Base-by-base conservation (phyloP, 2,888 invertebrate species). In the Drosophila monieri region DNA sequence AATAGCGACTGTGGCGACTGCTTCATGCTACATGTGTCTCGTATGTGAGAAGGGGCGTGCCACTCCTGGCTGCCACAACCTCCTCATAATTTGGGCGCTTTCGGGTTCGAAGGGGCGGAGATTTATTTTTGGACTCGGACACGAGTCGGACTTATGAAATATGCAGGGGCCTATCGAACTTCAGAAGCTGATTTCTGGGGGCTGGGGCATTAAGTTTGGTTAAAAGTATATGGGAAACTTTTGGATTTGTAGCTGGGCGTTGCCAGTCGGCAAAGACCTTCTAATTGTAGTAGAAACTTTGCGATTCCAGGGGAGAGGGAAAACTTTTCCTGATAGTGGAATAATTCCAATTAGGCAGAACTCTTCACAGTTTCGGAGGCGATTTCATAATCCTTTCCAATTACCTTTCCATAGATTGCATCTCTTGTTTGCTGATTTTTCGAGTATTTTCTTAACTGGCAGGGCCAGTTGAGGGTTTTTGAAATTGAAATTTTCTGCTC, bases 81-180 rank as follows among this genome's bases (percentile, higher is more conserved):
- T 47, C n/a, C 58, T 51, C 39, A 47, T 58, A 67, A 58, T 67
- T 67, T 41, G n/a, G 30, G 35, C 4, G 9, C 12, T 12, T 35
- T 6, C 14, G 21, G 4, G 9, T 6, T 12, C 25, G 0, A 9
- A 9, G 23, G 52, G 35, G 32, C 23, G 43, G 43, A 12, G 30
- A 49, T 15, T 49, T 69, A 69, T 61, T 69, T 69, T 69, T 8
- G 70, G 49, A 32, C 14, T 9, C 53, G 30, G 14, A 35, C 30
- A 25, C 5, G 47, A 55, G 55, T 65, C 48, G 15, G n/a, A 35
- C 39, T 39, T 8, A 69, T 69, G 61, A 69, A 69, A 69, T 69
- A 69, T 69, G 54, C 49, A 69, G 6, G 15, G 18, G 12, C 43
- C 35, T 15, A 12, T 30, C 23, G 30, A 48, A 58, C 58, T 58